These are phyloP conservation scores for Lynx canadensis DNA, from an alignment of 2,113 vertebrate species.

Conservation along the genomic window DNA sequence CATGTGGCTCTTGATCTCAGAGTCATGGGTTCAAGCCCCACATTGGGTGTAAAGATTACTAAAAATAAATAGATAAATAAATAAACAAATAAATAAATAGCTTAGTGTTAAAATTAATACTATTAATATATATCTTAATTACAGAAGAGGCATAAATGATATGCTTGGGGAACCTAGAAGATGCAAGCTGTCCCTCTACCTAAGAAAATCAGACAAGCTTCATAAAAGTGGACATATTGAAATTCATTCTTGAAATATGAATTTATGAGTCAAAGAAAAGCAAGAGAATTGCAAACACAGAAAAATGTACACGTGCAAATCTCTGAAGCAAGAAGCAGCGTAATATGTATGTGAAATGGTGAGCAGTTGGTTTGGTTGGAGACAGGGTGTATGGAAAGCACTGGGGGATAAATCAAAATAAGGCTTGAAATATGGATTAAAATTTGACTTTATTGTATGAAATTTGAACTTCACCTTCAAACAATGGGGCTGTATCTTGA, in stretches of 20 bases:
- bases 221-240: not conserved
- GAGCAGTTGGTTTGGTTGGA: not conserved
- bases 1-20: not conserved
- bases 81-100: not conserved
- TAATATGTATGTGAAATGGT: not conserved
- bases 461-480: conserved; percentile 4
- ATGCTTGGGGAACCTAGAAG: not conserved
- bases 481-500: not conserved
- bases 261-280: not conserved
- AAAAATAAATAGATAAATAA: not conserved
- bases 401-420: not conserved
- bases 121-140: not conserved
- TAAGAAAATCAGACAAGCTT: not conserved
- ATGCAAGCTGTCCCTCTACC: not conserved
- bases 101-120: not conserved
- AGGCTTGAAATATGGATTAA: not conserved
- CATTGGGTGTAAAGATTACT: not conserved
- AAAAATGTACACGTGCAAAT: not conserved
- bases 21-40: not conserved
- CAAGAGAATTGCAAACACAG: not conserved
- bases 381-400: not conserved
- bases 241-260: not conserved
- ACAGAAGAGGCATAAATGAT: not conserved
- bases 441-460: not conserved
- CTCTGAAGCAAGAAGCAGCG: not conserved